Conservation (phyloP, 2,888 invertebrate species). For the Diarsia mendica region DNA sequence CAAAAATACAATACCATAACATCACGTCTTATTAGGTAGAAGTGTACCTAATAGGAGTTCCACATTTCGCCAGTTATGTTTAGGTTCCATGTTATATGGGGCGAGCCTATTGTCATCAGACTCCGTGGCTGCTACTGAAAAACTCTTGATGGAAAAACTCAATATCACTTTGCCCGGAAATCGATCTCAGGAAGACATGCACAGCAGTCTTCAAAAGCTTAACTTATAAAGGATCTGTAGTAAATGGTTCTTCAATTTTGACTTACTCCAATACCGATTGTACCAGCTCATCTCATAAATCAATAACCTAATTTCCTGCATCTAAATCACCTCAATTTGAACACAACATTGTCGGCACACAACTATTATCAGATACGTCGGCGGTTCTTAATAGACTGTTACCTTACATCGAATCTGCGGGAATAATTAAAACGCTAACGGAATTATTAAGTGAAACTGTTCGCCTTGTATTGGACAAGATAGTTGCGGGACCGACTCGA, state of each 20-base stretch:
- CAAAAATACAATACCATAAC: background rate
- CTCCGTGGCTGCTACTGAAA: too few relatives aligned
- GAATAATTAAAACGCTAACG: conserved; percentile 82
- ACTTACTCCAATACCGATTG: background rate
- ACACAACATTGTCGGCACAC: conserved; percentile 41
- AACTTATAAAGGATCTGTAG: background rate
- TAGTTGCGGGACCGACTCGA: conserved; percentile 77
- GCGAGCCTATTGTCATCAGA: too few relatives aligned
- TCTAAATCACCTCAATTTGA: conserved; percentile 37
- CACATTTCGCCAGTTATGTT: too few relatives aligned
- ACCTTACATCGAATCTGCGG: conserved; percentile 72
- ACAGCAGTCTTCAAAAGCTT: background rate
- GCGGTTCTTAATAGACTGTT: conserved; percentile 69
- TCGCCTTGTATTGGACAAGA: conserved; percentile 80
- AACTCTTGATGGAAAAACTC: too few relatives aligned
- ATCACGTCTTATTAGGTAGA: too few relatives aligned
- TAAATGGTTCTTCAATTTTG: background rate
- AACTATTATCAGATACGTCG: conserved; percentile 58
- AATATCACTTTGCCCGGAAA: too few relatives aligned
- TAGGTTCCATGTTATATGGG: too few relatives aligned
- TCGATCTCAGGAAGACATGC: too few relatives aligned
- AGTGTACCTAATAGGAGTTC: too few relatives aligned
- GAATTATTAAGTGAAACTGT: conserved; percentile 80
- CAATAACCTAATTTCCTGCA: conserved; percentile 27
- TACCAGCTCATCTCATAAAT: conserved; percentile 29